Evolutionary conservation across 2,888 invertebrate genomes (phyloP).

Genomic region (Lochmaea crataegi): DNA sequence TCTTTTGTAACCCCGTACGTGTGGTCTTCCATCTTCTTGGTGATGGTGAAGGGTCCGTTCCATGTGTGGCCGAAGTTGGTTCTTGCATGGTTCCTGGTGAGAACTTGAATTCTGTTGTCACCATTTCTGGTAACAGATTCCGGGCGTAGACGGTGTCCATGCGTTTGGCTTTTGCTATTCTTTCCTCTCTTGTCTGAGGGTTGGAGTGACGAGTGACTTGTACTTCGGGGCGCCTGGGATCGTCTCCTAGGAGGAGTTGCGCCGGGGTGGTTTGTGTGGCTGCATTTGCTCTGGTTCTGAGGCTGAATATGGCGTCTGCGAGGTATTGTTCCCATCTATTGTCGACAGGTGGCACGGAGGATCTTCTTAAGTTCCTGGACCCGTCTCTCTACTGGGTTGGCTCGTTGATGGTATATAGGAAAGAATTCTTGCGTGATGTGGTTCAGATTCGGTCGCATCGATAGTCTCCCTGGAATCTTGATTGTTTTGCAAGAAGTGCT

Average conservation of each 20-base stretch:
- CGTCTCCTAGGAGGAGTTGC: neutral
- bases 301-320: neutral
- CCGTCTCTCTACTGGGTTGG: no score
- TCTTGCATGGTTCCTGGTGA: neutral
- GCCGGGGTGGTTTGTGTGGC: no score
- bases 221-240: neutral
- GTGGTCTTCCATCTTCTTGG: neutral
- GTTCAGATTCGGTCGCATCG: no score
- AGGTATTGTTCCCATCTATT: slow-evolving; percentile 2
- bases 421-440: slow-evolving; percentile 19
- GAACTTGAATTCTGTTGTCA: neutral
- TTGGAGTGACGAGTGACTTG: neutral
- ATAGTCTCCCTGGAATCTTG: no score
- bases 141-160: neutral
- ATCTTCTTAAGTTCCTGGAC: slow-evolving; percentile 48
- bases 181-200: neutral
- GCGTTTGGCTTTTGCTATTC: neutral
- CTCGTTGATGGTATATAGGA: slow-evolving; percentile 46
- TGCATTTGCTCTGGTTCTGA: neutral
- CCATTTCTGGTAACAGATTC: neutral
- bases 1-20: neutral
- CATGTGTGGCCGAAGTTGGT: slow-evolving; percentile 14
- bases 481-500: no score
- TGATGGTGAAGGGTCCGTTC: neutral
- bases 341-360: neutral